Base-by-base conservation (phyloP, 2,888 invertebrate species). In the Oegoconia quadripuncta region DNA sequence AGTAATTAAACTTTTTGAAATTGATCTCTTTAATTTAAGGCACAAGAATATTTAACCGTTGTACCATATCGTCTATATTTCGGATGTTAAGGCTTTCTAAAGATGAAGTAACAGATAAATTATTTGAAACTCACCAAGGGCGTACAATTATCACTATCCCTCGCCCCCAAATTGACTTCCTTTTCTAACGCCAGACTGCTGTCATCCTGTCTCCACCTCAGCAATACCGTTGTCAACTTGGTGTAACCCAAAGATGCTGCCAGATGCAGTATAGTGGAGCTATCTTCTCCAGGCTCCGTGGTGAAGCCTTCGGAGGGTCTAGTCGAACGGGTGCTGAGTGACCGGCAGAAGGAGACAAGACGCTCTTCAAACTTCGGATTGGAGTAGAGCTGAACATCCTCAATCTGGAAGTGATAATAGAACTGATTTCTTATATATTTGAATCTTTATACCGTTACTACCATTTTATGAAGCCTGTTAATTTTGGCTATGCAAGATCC, bases 211-310 rank as follows among this genome's bases (percentile, higher is more conserved):
- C 94, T 90, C 97, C 97, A 97, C 59, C 95, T 93, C 36, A 97
- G 82, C 75, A 97, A 89, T 2, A 93, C 93, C 50, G 94, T 95
- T 3, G 96, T 94, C 31, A 97, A 83, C 63, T 95, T 92, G 1
- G 95, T 92, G 64, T 95, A 97, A 2, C 98, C 98, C 34, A 98
- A 88, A 9, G 95, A 95, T 6, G 98, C 97, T 20, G 97, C 95
- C 56, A 98, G 84, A 72, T 98, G 98, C 6, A 98, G 88, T 30
- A 97, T 87, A 0, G 96, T 95, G 78, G 96, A 84, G 2, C 69
- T 68, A 17, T 86, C 86, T 49, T 87, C 87, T 2, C 76, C 80
- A 9, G 83, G 83, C 28, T 83, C 86, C 0, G 81, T 80, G 9
- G 83, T 78, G 32, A 82, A 83, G 61, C 79, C 90, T 62, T 94